Conservation (phyloP, 2,797 vertebrate genomes). For the Vultur gryphus region DNA sequence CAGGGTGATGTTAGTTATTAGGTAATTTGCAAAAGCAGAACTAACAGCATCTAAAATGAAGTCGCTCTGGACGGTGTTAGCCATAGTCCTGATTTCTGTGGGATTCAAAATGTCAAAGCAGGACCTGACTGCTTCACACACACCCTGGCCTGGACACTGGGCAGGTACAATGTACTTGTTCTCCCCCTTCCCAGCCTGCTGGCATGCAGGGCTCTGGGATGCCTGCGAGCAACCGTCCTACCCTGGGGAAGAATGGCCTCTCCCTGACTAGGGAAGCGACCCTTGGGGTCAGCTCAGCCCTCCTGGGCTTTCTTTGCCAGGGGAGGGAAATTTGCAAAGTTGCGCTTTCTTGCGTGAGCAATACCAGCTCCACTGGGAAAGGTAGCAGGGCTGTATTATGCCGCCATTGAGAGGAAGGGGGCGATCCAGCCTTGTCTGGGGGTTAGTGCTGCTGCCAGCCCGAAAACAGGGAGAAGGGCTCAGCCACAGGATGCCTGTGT, state of each 20-base stretch:
- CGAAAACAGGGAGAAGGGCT: background rate
- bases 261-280: background rate
- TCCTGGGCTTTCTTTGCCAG: background rate
- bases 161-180: background rate
- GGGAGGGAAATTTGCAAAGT: background rate
- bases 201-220: background rate
- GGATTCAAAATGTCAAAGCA: background rate
- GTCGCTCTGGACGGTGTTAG: background rate
- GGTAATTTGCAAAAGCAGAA: background rate
- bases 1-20: background rate
- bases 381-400: background rate
- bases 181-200: background rate
- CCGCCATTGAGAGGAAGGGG: background rate
- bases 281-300: background rate
- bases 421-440: background rate
- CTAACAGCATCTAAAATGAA: background rate
- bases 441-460: background rate
- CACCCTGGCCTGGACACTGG: background rate
- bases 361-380: background rate
- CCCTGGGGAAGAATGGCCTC: background rate
- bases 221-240: background rate
- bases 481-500: background rate
- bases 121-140: background rate
- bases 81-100: background rate
- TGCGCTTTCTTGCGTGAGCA: background rate